Conservation (phyloP, 2,888 invertebrate species). For the Bembecia ichneumoniformis region DNA sequence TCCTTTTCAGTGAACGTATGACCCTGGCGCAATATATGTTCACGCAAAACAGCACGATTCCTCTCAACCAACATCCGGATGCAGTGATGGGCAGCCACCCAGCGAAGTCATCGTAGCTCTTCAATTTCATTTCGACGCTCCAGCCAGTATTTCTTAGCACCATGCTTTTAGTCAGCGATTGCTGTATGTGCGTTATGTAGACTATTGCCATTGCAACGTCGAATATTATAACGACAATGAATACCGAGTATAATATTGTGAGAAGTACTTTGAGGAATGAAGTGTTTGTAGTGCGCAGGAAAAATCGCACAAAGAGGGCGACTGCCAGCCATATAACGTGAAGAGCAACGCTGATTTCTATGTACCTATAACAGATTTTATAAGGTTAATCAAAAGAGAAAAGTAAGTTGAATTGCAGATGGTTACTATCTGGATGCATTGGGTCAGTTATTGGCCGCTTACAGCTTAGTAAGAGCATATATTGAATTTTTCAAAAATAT, state of each 20-base stretch:
- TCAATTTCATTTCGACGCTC: conserved; percentile 33
- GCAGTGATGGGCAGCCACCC: conserved; percentile 51
- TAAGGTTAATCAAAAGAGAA: neutral
- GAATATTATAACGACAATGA: conserved; percentile 27
- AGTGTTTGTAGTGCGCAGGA: conserved; percentile 13
- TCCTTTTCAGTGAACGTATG: conserved; percentile 18
- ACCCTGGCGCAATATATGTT: conserved; percentile 39
- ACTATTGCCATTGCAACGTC: conserved; percentile 52
- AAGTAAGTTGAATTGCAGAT: too few relatives aligned
- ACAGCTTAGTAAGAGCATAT: too few relatives aligned
- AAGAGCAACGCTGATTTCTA: conserved; percentile 27
- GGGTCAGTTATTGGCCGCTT: too few relatives aligned
- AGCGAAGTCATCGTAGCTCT: conserved; percentile 34
- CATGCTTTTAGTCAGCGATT: conserved; percentile 50
- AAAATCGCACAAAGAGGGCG: conserved; percentile 22
- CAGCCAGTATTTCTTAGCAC: conserved; percentile 47
- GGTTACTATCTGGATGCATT: too few relatives aligned
- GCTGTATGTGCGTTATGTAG: conserved; percentile 47
- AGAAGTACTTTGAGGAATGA: conserved; percentile 23
- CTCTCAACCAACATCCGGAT: conserved; percentile 40
- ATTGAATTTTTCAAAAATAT: too few relatives aligned
- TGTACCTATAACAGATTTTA: conserved; percentile 29
- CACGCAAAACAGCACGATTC: conserved; percentile 27
- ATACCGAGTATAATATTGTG: conserved; percentile 22
- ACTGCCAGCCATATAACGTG: conserved; percentile 37